Percentiles rank a stretch among this genome's conserved stretches.
phyloP scores from a whole-genome alignment of 2,113 vertebrate genomes.

The Lucifuga dentata region DNA sequence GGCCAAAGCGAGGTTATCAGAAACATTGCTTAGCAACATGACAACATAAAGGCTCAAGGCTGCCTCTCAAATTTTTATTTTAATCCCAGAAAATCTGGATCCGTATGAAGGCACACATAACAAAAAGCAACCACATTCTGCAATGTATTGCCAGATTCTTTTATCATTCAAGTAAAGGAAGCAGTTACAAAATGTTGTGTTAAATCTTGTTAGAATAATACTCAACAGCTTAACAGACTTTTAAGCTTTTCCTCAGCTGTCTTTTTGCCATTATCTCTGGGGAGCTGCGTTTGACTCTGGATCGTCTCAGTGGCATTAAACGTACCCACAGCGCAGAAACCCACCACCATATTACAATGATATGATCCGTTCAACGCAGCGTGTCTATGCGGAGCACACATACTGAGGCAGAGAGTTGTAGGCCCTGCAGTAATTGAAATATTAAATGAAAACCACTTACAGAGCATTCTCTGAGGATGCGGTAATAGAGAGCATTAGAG shows the following conservation, averaged over 20 bases:
- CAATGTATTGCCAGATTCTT: no score
- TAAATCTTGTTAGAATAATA: conserved; percentile 25
- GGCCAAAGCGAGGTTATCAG: conserved; percentile 43
- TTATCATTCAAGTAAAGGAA: no score
- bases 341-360: conserved; percentile 15
- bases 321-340: conserved; percentile 31
- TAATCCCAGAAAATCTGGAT: neutral
- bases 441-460: conserved; percentile 69
- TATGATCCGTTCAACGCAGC: conserved; percentile 38
- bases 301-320: conserved; percentile 31
- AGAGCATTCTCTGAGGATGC: conserved; percentile 53
- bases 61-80: no score
- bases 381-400: conserved; percentile 41
- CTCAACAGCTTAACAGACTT: neutral
- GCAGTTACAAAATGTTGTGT: conserved; percentile 1
- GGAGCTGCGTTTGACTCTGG: conserved; percentile 21
- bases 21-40: conserved; percentile 63
- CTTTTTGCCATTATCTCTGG: neutral
- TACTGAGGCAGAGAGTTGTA: conserved; percentile 23
- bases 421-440: conserved; percentile 63
- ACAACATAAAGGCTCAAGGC: conserved; percentile 24
- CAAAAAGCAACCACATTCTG: no score
- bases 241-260: neutral
- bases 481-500: conserved; percentile 50
- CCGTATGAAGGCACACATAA: no score